A percentile compares a stretch with the other conserved stretches of the same genome.
phyloP scores from a whole-genome alignment of 1,140 invertebrate genomes.

The Lithobius niger region DNA sequence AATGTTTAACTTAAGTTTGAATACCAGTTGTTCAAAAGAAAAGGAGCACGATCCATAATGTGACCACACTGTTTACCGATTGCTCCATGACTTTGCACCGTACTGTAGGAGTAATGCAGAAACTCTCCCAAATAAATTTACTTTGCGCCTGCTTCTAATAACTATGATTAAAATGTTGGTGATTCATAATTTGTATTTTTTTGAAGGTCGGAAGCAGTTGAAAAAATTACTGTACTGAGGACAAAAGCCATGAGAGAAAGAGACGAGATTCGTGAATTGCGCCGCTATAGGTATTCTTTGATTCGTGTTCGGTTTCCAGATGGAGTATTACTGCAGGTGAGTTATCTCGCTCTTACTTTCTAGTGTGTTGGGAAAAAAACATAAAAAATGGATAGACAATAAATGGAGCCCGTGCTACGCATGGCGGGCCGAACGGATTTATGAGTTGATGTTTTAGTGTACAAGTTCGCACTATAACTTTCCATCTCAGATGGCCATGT shows the following conservation, averaged over 20 bases:
- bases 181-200: constrained; percentile 8
- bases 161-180: too few species aligned
- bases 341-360: constrained; percentile 10
- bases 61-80: too few species aligned
- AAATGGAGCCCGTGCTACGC: too few species aligned
- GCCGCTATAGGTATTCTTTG: constrained; percentile 70
- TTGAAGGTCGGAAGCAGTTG: constrained; percentile 55
- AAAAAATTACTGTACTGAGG: constrained; percentile 61
- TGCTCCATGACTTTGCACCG: too few species aligned
- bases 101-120: too few species aligned
- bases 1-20: too few species aligned
- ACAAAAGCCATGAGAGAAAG: constrained; percentile 88
- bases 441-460: background rate
- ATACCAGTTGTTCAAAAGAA: too few species aligned
- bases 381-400: background rate
- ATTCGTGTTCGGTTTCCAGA: constrained; percentile 78
- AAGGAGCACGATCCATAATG: too few species aligned
- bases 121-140: too few species aligned
- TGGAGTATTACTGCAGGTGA: constrained; percentile 61
- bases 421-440: too few species aligned
- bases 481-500: background rate
- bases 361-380: background rate
- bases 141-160: too few species aligned
- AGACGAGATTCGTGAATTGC: constrained; percentile 58
- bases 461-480: background rate